Base-by-base conservation (phyloP, 2,113 vertebrate species). In the Trogon surrucura region DNA sequence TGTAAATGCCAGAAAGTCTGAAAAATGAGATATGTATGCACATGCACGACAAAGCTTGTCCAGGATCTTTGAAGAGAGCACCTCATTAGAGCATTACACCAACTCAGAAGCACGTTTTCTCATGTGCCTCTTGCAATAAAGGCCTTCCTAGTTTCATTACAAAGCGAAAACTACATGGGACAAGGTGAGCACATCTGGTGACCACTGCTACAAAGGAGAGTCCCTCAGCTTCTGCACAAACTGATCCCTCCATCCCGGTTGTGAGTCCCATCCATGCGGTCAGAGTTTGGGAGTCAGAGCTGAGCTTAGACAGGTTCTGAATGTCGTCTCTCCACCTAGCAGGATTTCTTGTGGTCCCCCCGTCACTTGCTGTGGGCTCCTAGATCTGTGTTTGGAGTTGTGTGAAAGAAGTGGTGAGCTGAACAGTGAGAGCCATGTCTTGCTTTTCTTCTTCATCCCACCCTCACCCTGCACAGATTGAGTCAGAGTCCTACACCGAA, bases 161-260 rank as follows among this genome's bases (percentile, higher is more conserved):
- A 77, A 73, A 66, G 56, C 79, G 41, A 12, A 2, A 9, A 53
- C 58, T 57, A 18, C 45, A 14, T 1, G 22, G 85, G 58, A 80
- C n/a, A 53, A 71, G 10, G 26, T 83, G 54, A 75, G 58, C 34
- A 47, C 0, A 2, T 75, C 75, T 72, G 57, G 26, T 34, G 74
- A 45, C 38, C 2, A 0, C 34, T 72, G 73, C 30, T 58, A 6
- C 30, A 62, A 67, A 56, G 64, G 53, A 32, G 36, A 72, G 21
- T 30, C 62, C 53, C 41, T 65, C 1, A 0, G 25, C 47, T 62
- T 53, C 51, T 70, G 38, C 0, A 0, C 47, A 1, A 3, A 34
- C 62, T 65, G 61, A 54, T 71, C 23, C 25, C 41, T 54, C 29
- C 58, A 57, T 57, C 44, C 25, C 1, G 1, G 36, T 36, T 67